Evolutionary conservation across 2,888 invertebrate species (phyloP).

Genomic region (Phymatocera aterrima): DNA sequence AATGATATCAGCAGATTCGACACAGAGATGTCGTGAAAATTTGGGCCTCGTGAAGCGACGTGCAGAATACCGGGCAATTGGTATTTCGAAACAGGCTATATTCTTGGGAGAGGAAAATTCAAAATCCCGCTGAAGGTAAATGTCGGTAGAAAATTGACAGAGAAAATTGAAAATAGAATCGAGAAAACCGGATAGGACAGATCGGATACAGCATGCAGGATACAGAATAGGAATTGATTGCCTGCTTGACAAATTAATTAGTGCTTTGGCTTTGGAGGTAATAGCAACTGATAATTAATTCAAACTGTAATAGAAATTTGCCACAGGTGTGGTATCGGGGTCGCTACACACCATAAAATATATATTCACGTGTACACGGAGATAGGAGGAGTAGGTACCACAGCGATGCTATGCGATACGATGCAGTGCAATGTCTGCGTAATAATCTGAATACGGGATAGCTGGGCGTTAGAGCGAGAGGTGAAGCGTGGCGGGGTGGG

Average conservation of each 20-base stretch:
- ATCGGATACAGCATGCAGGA: too few relatives aligned
- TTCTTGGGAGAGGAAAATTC: too few relatives aligned
- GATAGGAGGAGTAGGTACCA: too few relatives aligned
- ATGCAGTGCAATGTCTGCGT: conserved; percentile 6
- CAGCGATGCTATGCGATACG: too few relatives aligned
- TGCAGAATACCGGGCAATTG: too few relatives aligned
- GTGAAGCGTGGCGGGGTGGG: neutral
- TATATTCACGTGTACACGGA: too few relatives aligned
- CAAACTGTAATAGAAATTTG: conserved; percentile 1
- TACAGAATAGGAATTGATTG: neutral
- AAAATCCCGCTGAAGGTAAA: neutral
- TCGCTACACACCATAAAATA: neutral
- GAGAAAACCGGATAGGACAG: too few relatives aligned
- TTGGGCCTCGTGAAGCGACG: too few relatives aligned
- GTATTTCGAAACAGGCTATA: too few relatives aligned
- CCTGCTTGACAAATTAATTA: conserved; percentile 38
- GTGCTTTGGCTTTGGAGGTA: conserved; percentile 10
- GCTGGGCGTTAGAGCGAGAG: neutral
- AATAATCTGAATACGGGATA: conserved; percentile 18
- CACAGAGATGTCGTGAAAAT: too few relatives aligned
- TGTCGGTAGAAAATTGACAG: neutral
- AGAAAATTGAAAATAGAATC: neutral
- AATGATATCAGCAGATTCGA: too few relatives aligned
- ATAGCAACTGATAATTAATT: conserved; percentile 14
- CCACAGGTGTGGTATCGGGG: conserved; percentile 3